These are phyloP conservation scores for Busseola fusca DNA, from an alignment of 2,888 invertebrate species.

Conservation along the genomic window DNA sequence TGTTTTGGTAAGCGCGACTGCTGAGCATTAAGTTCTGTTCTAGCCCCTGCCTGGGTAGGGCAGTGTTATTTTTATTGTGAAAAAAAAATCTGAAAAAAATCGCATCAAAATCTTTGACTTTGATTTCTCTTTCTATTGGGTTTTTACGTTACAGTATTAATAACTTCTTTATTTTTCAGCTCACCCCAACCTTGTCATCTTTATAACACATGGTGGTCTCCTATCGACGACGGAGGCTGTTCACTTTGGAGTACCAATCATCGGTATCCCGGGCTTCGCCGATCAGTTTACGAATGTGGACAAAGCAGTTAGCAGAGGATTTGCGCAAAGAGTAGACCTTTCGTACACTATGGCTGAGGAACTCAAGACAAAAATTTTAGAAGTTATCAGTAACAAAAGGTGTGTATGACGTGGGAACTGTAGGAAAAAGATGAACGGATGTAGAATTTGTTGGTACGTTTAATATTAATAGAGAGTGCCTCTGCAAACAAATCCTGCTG, in stretches of 20 bases:
- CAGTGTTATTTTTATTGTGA: not conserved
- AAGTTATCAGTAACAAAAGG: constrained; percentile 62
- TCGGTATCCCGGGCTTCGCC: constrained; percentile 72
- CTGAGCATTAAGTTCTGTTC: too few relatives aligned
- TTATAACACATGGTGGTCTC: constrained; percentile 74
- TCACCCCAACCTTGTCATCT: constrained; percentile 69
- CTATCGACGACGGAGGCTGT: constrained; percentile 71
- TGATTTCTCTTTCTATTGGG: not conserved
- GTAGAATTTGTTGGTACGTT: not conserved
- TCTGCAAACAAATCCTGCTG: not conserved
- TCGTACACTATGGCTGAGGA: constrained; percentile 61
- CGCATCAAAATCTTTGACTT: not conserved
- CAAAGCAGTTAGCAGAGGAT: constrained; percentile 67
- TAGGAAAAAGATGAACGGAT: not conserved
- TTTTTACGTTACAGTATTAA: not conserved
- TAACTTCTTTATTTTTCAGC: constrained; percentile 55
- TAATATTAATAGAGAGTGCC: not conserved
- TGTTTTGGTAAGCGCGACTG: not conserved
- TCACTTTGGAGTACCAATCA: constrained; percentile 71
- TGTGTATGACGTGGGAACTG: constrained; percentile 43
- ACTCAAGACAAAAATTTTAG: constrained; percentile 63
- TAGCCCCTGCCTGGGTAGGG: not conserved
- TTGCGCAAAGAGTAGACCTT: constrained; percentile 66
- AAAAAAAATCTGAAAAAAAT: not conserved
- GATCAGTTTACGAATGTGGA: constrained; percentile 72